Conservation (phyloP, 2,113 vertebrate species). For the Zapornia atra region DNA sequence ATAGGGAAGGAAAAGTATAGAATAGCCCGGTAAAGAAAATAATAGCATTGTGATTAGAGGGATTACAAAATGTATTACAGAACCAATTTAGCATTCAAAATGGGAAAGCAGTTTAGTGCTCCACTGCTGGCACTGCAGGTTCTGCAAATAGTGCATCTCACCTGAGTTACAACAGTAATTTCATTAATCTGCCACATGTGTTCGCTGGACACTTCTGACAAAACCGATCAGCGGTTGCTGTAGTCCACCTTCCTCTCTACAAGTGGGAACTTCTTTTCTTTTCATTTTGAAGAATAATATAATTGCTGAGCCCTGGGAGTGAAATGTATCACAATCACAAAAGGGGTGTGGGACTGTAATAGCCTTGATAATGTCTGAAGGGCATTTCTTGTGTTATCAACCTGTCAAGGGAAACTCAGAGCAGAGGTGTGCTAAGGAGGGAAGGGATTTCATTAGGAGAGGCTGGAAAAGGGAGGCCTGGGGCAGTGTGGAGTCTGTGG, state of each 20-base stretch:
- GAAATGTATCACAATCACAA: not conserved
- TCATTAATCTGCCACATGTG: slow-evolving; percentile 2
- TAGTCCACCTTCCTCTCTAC: not conserved
- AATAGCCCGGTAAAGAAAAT: not conserved
- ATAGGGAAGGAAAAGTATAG: not conserved
- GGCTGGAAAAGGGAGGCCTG: not conserved
- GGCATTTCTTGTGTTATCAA: not conserved
- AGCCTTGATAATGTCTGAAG: not conserved
- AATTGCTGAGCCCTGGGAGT: not conserved
- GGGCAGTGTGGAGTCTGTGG: not conserved
- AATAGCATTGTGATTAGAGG: not conserved
- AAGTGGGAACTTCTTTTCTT: not conserved
- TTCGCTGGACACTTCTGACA: not conserved
- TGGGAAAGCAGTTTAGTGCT: not conserved
- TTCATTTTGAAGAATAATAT: not conserved
- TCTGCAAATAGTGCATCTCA: not conserved
- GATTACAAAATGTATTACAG: slow-evolving; percentile 6
- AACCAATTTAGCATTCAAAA: slow-evolving; percentile 11
- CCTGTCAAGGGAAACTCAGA: not conserved
- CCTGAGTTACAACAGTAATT: slow-evolving; percentile 4
- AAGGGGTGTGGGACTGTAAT: not conserved
- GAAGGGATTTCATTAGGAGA: not conserved
- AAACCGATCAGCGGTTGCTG: not conserved
- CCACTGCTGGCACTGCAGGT: not conserved
- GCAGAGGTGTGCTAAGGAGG: not conserved